A percentile compares a stretch with the other conserved stretches of the same genome.
Evolutionary conservation across 2,113 vertebrate genomes (phyloP).

Genomic region (Casuarius casuarius): DNA sequence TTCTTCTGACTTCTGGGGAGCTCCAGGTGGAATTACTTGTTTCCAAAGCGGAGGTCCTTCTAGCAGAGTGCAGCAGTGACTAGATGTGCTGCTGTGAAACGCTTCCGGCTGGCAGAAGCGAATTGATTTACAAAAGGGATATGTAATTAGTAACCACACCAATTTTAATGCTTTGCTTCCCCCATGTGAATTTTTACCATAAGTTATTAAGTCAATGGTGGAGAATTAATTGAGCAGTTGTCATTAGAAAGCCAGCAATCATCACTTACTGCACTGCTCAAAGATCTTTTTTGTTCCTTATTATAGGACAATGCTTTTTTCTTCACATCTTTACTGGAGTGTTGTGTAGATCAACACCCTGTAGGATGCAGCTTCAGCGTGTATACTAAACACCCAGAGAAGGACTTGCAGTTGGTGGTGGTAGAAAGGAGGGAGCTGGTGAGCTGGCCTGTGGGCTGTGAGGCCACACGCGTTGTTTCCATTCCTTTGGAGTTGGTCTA

Average conservation of each 20-base stretch:
- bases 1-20: neutral
- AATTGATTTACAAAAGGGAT: neutral
- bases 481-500: neutral
- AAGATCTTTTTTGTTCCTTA: neutral
- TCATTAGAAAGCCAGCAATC: neutral
- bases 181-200: neutral
- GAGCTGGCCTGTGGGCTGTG: neutral
- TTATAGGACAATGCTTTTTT: neutral
- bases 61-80: neutral
- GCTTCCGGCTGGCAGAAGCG: neutral
- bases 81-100: neutral
- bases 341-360: rapidly evolving
- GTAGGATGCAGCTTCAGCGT: neutral
- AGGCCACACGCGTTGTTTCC: rapidly evolving
- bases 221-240: neutral
- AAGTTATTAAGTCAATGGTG: neutral
- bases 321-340: neutral
- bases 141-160: neutral
- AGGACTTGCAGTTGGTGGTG: neutral
- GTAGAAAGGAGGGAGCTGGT: neutral
- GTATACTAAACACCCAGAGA: neutral
- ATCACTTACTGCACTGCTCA: neutral
- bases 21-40: neutral
- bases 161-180: neutral
- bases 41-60: neutral